Conservation (phyloP, 2,888 invertebrate species). For the Mycogona germanica region DNA sequence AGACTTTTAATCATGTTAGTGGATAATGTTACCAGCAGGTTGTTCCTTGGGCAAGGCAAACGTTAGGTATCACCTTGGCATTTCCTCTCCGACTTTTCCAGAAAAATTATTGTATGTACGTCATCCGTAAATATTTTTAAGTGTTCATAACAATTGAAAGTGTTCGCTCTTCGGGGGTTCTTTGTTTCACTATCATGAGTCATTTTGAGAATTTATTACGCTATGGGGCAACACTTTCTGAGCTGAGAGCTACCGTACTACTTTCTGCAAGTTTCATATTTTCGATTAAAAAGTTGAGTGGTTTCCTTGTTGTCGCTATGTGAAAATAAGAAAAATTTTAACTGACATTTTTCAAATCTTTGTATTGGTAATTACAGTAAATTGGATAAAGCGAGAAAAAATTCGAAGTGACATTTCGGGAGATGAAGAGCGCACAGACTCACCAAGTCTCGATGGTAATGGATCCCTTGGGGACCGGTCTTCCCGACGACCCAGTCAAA, state of each 20-base stretch:
- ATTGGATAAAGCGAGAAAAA: constrained; percentile 26
- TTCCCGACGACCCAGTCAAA: constrained; percentile 24
- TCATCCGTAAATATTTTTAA: neutral
- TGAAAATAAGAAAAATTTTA: neutral
- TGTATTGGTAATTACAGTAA: constrained; percentile 19
- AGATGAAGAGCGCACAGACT: constrained; percentile 23
- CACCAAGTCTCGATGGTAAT: constrained; percentile 22
- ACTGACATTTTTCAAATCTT: neutral
- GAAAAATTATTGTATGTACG: neutral
- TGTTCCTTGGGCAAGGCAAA: too few relatives aligned
- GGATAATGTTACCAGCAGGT: neutral
- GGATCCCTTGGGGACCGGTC: constrained; percentile 24
- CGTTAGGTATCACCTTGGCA: too few relatives aligned
- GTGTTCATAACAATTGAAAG: neutral
- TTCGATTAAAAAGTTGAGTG: too few relatives aligned
- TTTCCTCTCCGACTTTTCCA: neutral
- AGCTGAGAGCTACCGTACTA: neutral
- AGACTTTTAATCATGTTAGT: neutral
- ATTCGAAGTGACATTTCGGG: constrained; percentile 21
- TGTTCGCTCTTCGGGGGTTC: neutral
- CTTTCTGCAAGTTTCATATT: too few relatives aligned
- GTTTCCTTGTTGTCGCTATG: neutral
- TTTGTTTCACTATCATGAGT: neutral
- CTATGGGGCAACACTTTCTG: too few relatives aligned
- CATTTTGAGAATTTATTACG: too few relatives aligned